These are phyloP conservation scores for Phymanthus crucifer DNA, from an alignment of 92 coral and sea anemone species.

Conservation along the genomic window DNA sequence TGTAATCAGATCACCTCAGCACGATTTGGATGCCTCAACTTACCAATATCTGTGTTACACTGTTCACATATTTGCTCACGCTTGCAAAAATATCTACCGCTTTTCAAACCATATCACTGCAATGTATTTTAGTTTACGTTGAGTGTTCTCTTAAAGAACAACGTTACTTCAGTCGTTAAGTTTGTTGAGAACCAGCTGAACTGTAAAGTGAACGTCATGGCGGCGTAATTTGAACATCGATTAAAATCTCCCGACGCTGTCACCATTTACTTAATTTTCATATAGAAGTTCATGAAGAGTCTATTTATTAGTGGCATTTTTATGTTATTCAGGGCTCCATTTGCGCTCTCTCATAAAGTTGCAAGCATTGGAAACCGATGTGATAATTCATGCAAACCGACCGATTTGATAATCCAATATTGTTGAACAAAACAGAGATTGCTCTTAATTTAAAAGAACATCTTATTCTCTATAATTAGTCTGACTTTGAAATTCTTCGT, in stretches of 20 bases:
- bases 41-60: not conserved
- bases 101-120: not conserved
- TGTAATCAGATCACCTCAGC: not conserved
- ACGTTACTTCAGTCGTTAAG: not conserved
- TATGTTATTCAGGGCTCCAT: too few relatives aligned
- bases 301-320: too few relatives aligned
- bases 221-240: not conserved
- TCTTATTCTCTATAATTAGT: not conserved
- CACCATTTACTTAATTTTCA: not conserved
- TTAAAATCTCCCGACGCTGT: not conserved
- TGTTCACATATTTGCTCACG: not conserved
- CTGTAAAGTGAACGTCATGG: not conserved
- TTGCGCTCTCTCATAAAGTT: not conserved
- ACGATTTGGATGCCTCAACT: not conserved
- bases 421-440: not conserved
- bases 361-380: not conserved
- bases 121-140: not conserved
- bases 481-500: not conserved
- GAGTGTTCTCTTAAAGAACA: not conserved
- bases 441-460: not conserved
- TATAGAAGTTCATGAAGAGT: not conserved
- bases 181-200: not conserved
- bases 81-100: not conserved
- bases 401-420: not conserved
- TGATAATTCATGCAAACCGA: not conserved